A percentile compares a stretch with the other conserved stretches of the same genome.
Conservation (phyloP, 2,888 invertebrate genomes). For the Tetranychus piercei region DNA sequence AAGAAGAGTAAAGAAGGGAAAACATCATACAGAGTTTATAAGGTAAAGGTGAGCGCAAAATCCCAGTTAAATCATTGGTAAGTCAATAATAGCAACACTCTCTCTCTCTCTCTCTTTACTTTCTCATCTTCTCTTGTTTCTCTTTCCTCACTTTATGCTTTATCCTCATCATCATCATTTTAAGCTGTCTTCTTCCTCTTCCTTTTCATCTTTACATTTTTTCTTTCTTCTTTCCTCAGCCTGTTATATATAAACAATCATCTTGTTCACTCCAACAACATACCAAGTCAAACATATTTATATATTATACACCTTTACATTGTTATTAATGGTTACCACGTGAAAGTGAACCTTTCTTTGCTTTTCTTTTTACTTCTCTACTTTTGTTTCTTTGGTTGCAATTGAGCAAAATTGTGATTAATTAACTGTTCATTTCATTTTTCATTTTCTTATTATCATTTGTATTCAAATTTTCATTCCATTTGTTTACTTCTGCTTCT, state of each 20-base stretch:
- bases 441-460: too few relatives aligned
- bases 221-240: neutral
- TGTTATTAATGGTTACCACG: neutral
- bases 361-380: too few relatives aligned
- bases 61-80: neutral
- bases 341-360: neutral
- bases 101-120: neutral
- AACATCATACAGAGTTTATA: neutral
- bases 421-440: neutral
- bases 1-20: neutral
- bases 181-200: neutral
- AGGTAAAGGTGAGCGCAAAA: conserved; percentile 1
- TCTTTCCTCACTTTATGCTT: neutral
- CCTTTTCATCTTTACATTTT: neutral
- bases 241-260: neutral
- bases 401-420: too few relatives aligned
- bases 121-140: neutral
- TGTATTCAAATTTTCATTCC: too few relatives aligned
- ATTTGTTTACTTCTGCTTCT: too few relatives aligned
- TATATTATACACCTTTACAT: neutral
- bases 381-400: too few relatives aligned
- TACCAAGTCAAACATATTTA: neutral
- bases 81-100: conserved; percentile 1
- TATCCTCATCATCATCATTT: neutral
- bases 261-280: neutral